These are phyloP conservation scores for Phortica variegata DNA, from an alignment of 1,140 invertebrate genomes.

Conservation along the genomic window DNA sequence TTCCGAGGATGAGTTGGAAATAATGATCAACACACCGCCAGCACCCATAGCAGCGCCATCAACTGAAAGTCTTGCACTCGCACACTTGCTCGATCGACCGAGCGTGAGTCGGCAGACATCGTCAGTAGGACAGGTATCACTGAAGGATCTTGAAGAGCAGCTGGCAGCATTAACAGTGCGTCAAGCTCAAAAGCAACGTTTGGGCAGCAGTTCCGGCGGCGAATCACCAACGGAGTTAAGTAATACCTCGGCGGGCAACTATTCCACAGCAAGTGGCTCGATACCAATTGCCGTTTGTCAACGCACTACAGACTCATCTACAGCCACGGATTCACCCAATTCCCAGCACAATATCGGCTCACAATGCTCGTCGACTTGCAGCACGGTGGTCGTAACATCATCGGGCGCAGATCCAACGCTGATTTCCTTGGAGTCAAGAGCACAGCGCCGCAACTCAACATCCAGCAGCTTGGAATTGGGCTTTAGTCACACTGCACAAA, in stretches of 20 bases:
- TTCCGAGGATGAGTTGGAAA: slow-evolving; percentile 88
- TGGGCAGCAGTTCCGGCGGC: slow-evolving; percentile 41
- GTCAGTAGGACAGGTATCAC: slow-evolving; percentile 57
- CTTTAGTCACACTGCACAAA: slow-evolving; percentile 80
- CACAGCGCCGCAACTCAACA: slow-evolving; percentile 65
- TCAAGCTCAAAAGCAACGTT: slow-evolving; percentile 15
- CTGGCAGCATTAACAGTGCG: slow-evolving; percentile 41
- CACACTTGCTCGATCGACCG: slow-evolving; percentile 67
- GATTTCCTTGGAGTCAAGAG: slow-evolving; percentile 60
- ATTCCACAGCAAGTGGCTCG: slow-evolving; percentile 9
- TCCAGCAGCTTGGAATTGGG: slow-evolving; percentile 76
- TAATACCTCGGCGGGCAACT: slow-evolving; percentile 49
- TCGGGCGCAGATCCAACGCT: slow-evolving; percentile 47
- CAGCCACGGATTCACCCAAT: slow-evolving; percentile 48
- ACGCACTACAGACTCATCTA: slow-evolving; percentile 31
- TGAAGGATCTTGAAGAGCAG: slow-evolving; percentile 54
- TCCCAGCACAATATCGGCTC: slow-evolving; percentile 62
- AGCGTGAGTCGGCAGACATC: slow-evolving; percentile 61
- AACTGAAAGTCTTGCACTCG: slow-evolving; percentile 72
- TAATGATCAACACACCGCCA: slow-evolving; percentile 74
- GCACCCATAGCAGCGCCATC: slow-evolving; percentile 62
- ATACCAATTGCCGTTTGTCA: slow-evolving; percentile 8
- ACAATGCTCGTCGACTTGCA: slow-evolving; percentile 79
- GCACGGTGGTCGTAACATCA: slow-evolving; percentile 73
- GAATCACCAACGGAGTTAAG: slow-evolving; percentile 41